These are phyloP conservation scores for Euspilapteryx auroguttella DNA, from an alignment of 2,888 invertebrate species.

Conservation along the genomic window DNA sequence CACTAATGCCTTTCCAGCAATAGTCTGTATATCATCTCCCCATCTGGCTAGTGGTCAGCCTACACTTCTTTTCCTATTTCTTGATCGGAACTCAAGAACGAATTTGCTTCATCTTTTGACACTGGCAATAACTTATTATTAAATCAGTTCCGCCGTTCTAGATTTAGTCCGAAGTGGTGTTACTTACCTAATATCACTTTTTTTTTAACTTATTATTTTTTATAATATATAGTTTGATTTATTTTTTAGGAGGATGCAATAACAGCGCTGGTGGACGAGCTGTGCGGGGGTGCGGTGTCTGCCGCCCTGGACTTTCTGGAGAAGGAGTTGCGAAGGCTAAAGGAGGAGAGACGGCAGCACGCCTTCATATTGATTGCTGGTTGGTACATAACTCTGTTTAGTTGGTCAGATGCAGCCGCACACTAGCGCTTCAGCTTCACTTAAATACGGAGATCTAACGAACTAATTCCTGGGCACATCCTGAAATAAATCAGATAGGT, in stretches of 20 bases:
- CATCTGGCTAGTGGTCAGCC: too few relatives aligned
- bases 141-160: too few relatives aligned
- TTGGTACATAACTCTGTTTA: constrained; percentile 12
- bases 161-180: too few relatives aligned
- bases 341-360: constrained; percentile 78
- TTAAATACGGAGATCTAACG: too few relatives aligned
- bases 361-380: constrained; percentile 74
- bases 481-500: too few relatives aligned
- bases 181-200: too few relatives aligned
- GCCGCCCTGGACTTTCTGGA: constrained; percentile 70
- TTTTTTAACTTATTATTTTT: background rate
- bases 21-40: background rate
- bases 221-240: constrained; percentile 1
- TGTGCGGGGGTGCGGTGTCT: constrained; percentile 74
- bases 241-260: constrained; percentile 49
- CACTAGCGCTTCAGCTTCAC: too few relatives aligned
- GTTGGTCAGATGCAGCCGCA: background rate
- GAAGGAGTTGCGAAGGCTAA: constrained; percentile 75
- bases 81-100: too few relatives aligned
- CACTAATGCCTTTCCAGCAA: background rate
- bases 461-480: too few relatives aligned
- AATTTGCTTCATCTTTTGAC: too few relatives aligned
- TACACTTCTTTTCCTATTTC: too few relatives aligned
- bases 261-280: constrained; percentile 64
- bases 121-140: too few relatives aligned